Conservation (phyloP, 2,797 vertebrate genomes). For the Xerus rutilus region DNA sequence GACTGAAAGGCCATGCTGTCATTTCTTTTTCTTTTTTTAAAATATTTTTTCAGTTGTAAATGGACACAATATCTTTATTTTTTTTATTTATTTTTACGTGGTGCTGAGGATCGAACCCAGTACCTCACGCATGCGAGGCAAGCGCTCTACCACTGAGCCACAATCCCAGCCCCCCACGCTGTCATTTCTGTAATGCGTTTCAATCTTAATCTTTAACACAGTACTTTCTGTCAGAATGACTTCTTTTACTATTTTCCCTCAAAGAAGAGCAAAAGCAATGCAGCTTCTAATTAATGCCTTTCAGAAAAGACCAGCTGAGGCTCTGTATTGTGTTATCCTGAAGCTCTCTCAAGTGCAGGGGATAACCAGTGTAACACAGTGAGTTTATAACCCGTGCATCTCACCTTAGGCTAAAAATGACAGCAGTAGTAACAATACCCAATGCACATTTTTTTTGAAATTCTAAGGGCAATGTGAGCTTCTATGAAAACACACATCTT, state of each 20-base stretch:
- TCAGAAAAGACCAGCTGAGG: neutral
- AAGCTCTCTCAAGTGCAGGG: neutral
- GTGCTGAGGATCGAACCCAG: too few relatives aligned
- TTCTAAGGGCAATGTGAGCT: neutral
- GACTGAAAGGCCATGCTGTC: neutral
- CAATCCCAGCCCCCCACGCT: too few relatives aligned
- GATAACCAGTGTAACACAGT: neutral
- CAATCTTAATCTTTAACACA: neutral
- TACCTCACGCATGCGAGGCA: too few relatives aligned
- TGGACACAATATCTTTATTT: too few relatives aligned
- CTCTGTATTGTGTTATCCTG: neutral
- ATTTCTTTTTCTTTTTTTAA: neutral
- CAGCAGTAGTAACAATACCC: neutral
- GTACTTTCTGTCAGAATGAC: neutral
- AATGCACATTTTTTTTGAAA: neutral
- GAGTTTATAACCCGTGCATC: neutral
- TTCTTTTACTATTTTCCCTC: neutral
- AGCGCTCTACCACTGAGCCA: too few relatives aligned
- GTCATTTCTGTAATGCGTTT: neutral
- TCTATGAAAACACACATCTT: neutral
- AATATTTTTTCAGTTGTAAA: too few relatives aligned
- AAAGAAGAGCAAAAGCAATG: neutral
- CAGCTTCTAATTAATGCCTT: neutral
- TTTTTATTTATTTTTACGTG: too few relatives aligned
- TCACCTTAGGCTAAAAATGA: neutral